Evolutionary conservation across 2,888 invertebrate genomes (phyloP).

Genomic region (Athrips mouffetella): DNA sequence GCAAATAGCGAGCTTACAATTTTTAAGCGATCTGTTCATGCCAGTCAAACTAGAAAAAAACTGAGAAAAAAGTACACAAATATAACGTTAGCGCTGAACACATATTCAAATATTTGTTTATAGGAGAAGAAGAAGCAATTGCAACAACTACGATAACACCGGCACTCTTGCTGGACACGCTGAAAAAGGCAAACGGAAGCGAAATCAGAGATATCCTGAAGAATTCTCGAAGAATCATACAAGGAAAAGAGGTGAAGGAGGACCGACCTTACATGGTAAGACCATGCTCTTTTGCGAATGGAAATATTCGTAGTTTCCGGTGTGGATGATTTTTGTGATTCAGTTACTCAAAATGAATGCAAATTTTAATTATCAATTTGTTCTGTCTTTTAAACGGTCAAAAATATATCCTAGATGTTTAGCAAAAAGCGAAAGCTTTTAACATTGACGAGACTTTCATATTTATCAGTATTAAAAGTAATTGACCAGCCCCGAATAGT

Average conservation of each 20-base stretch:
- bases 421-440: no score
- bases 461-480: no score
- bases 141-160: slow-evolving; percentile 42
- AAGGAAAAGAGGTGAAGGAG: slow-evolving; percentile 36
- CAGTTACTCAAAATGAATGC: no score
- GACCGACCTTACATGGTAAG: slow-evolving; percentile 59
- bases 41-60: no score
- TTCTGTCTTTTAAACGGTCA: no score
- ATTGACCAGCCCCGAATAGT: no score
- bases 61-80: no score
- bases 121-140: slow-evolving; percentile 39
- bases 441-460: no score
- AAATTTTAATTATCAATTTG: no score
- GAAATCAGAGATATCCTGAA: slow-evolving; percentile 38
- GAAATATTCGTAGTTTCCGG: background rate
- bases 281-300: background rate
- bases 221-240: slow-evolving; percentile 48
- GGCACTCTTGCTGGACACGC: slow-evolving; percentile 33
- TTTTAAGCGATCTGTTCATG: background rate
- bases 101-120: no score
- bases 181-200: slow-evolving; percentile 40
- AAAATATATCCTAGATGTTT: no score
- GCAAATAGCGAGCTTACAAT: background rate
- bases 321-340: background rate
- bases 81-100: no score